Evolutionary conservation across 92 coral and sea anemone species (phyloP), one percentile per base, ranked within the genome.

Genomic region (Chrysogorgia sp.): DNA sequence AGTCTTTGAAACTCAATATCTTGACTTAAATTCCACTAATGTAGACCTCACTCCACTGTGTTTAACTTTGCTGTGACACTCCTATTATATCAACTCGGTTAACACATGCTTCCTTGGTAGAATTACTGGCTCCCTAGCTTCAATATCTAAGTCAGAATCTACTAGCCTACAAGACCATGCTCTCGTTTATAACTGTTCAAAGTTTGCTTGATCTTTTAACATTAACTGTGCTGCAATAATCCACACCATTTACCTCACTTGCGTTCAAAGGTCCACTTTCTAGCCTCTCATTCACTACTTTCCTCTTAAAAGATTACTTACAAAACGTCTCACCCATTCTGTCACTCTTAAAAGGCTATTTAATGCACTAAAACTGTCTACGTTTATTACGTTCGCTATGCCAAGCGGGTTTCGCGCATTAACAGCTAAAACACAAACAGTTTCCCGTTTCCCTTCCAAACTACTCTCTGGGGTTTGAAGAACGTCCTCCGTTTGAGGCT

Each of bases 231-330:
- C 67, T 17, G 34, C 17, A 24, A n/a, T 61, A 34, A 61, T 33
- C 67, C 67, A 61, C 34, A 24, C 67, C 67, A 20, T 61, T 61
- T 20, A 61, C 20, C 34, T 61, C 67, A 21, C 67, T 61, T 26
- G 43, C 72, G 28, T 26, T 28, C 47, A 65, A 65, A 4, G 28
- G 23, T 12, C 29, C 43, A 65, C 45, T 31, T 17, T 14, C 34
- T 28, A 65, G 40, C 47, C 28, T 28, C 4, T 5, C 20, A n/a
- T 28, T 33, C 34, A 17, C 9, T 43, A 43, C 17, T 17, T 43
- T 43, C 17, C 50, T 9, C 17, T 8, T 43, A n/a, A n/a, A 9
- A 43, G 17, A 43, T 43, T 43, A 43, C 50, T 43, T 28, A 24
- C 3, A 61, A 21, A 61, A n/a, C 34, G 15, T 28, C 37, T 63